Evolutionary conservation across 2,888 invertebrate species (phyloP), one percentile per base, ranked within the genome.

Genomic region (Andrena bicolor): DNA sequence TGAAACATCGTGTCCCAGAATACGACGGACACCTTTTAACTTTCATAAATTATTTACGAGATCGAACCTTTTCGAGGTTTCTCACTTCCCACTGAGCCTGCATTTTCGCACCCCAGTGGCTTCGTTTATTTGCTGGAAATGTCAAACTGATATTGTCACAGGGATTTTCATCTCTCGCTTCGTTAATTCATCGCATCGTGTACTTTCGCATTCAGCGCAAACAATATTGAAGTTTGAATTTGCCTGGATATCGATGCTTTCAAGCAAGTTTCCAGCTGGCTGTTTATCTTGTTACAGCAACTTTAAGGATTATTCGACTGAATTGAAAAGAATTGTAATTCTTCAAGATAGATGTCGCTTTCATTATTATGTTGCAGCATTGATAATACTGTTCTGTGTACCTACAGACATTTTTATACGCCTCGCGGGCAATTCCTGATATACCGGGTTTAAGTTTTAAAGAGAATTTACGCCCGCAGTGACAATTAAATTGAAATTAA

Each of bases 11-110:
- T 32, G 56, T 76, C 70, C 49, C 60, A 63, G 66, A 74, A 78
- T 72, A 41, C 49, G n/a, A 16, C 13, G 53, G n/a, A 32, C 58
- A 69, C 51, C 76, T 60, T 70, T 81, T 83, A 71, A 80, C 69
- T 71, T 65, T 60, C 61, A 73, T 85, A 76, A 81, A 77, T 83
- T 82, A 73, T 74, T 82, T 78, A 80, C 56, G 49, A 68, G 64
- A 56, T 64, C 30, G 49, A 70, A 68, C 61, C 51, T n/a, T 48
- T 65, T n/a, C 30, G 6, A 20, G n/a, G n/a, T 51, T 70, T 28
- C 41, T 30, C 58, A n/a, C 41, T 58, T 41, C 1, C 41, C 26
- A 4, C 23, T 16, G 32, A 32, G 30, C 5, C 16, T 20, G 23
- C 23, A 51, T 7, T 32, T 13, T 32, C n/a, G 56, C 32, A 16